Conservation (phyloP, 2,113 vertebrate genomes). For the Coptodon rendalli region DNA sequence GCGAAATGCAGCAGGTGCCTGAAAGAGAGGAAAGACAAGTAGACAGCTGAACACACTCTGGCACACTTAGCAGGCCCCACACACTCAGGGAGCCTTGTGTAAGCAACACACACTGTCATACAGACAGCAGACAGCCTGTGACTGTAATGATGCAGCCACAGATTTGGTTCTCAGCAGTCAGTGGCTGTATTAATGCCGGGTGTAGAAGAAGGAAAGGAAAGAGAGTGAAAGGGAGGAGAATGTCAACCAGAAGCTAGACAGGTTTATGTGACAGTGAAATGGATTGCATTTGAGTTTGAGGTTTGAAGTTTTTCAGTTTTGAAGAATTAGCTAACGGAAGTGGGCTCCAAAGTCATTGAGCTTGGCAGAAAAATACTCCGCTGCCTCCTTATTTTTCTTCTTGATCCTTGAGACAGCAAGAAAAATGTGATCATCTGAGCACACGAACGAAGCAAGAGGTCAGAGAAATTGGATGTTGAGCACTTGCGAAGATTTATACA, state of each 20-base stretch:
- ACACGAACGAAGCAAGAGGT: neutral
- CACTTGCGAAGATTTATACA: neutral
- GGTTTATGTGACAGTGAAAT: neutral
- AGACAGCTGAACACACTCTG: constrained; percentile 19
- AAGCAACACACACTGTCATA: constrained; percentile 17
- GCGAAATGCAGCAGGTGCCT: constrained; percentile 11
- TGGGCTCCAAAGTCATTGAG: constrained; percentile 1
- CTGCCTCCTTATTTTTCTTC: constrained; percentile 7
- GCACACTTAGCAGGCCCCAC: neutral
- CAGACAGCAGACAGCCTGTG: constrained; percentile 7
- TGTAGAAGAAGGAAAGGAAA: neutral
- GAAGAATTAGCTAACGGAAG: neutral
- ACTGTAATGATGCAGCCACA: constrained; percentile 32
- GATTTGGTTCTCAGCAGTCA: neutral
- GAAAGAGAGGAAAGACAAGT: neutral
- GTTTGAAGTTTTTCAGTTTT: constrained; percentile 13
- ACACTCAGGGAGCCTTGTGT: constrained; percentile 20
- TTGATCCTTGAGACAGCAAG: neutral
- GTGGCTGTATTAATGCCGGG: constrained; percentile 3
- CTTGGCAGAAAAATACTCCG: neutral
- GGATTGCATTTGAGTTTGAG: neutral
- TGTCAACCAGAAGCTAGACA: neutral
- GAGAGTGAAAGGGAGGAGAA: neutral
- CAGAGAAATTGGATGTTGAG: neutral
- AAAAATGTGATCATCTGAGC: neutral